These are phyloP conservation scores for Aleadryas rufinucha DNA, from an alignment of 2,113 vertebrate genomes.

Conservation along the genomic window DNA sequence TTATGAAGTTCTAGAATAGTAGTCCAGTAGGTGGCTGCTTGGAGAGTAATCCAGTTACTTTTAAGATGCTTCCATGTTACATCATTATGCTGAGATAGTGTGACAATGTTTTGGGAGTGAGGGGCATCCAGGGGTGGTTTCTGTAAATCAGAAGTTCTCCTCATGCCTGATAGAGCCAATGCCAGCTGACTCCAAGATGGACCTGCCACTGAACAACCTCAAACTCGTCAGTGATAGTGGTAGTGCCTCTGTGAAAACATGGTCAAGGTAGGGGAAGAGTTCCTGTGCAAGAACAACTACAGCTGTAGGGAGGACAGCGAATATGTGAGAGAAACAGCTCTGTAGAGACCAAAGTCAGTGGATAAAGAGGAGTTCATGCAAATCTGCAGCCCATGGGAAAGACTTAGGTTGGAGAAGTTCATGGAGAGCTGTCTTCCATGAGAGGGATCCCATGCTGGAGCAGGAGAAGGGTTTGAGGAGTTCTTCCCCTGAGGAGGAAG, in stretches of 20 bases:
- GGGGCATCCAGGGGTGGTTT: not conserved
- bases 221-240: not conserved
- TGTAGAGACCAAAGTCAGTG: not conserved
- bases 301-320: not conserved
- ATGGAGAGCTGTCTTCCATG: accelerated
- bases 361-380: not conserved
- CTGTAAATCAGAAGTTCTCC: not conserved
- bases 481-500: not conserved
- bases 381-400: not conserved
- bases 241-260: not conserved
- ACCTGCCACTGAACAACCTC: not conserved
- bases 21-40: not conserved
- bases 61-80: not conserved
- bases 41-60: not conserved
- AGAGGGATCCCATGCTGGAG: not conserved
- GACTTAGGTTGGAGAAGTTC: not conserved
- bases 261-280: not conserved
- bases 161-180: not conserved
- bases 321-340: not conserved
- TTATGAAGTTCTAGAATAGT: not conserved
- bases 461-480: not conserved
- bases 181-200: not conserved
- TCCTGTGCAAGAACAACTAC: not conserved
- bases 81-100: not conserved
- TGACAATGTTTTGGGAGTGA: not conserved